Conservation (phyloP, 1,140 invertebrate species). For the Ceratosolen fusciceps region DNA sequence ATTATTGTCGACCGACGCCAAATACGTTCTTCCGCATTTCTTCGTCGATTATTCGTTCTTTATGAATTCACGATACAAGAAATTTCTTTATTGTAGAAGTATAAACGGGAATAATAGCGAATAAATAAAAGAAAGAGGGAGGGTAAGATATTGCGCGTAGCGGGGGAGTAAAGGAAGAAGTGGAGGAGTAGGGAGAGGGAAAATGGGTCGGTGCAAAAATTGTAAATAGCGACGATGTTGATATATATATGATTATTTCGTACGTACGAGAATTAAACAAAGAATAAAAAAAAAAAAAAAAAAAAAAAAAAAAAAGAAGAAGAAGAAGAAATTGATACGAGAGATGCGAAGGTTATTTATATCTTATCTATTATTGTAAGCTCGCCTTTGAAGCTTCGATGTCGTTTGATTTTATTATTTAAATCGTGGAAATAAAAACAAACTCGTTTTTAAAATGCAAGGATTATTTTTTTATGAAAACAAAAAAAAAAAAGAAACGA, state of each 20-base stretch:
- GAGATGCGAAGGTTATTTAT: slow-evolving; percentile 42
- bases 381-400: slow-evolving; percentile 49
- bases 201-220: no score
- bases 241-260: slow-evolving; percentile 49
- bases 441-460: slow-evolving; percentile 43
- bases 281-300: no score
- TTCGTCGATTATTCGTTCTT: slow-evolving; percentile 46
- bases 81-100: slow-evolving; percentile 41
- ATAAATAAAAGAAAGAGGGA: slow-evolving; percentile 38
- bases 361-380: slow-evolving; percentile 49
- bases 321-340: no score
- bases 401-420: slow-evolving; percentile 47
- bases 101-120: slow-evolving; percentile 34
- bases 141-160: slow-evolving; percentile 20
- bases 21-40: slow-evolving; percentile 50
- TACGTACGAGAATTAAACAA: slow-evolving; percentile 46
- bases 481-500: no score
- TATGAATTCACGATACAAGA: slow-evolving; percentile 42
- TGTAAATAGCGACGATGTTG: slow-evolving; percentile 49
- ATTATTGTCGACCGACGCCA: slow-evolving; percentile 49
- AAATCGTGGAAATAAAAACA: slow-evolving; percentile 35
- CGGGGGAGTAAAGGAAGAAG: slow-evolving; percentile 24
- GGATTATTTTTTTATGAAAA: slow-evolving; percentile 47
- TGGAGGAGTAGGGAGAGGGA: no score
- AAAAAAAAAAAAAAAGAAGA: slow-evolving; percentile 9